Evolutionary conservation across 2,888 invertebrate genomes (phyloP).

Genomic region (Epistrophella euchroma): DNA sequence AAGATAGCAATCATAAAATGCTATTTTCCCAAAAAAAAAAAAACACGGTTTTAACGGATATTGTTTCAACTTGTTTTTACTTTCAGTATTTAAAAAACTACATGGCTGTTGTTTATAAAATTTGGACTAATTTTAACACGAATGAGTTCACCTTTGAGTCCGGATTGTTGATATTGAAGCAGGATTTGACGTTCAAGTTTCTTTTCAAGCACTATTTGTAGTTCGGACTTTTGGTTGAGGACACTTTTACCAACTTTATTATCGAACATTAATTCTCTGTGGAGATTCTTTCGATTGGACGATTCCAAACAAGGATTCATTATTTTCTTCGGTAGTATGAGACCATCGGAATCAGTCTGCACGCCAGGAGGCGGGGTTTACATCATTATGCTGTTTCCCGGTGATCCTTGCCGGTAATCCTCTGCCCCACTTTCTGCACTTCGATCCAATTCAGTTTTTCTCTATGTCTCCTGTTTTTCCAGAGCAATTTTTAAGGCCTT

Average conservation of each 20-base stretch:
- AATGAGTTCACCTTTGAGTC: constrained; percentile 82
- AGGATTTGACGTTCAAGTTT: constrained; percentile 92
- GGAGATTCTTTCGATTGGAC: constrained; percentile 92
- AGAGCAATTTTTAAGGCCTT: constrained; percentile 75
- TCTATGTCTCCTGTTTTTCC: constrained; percentile 66
- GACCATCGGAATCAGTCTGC: constrained; percentile 87
- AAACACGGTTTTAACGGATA: too few species aligned
- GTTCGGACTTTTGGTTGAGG: constrained; percentile 95
- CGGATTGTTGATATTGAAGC: constrained; percentile 78
- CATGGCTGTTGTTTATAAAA: too few species aligned
- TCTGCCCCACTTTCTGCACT: constrained; percentile 54
- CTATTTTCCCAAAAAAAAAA: too few species aligned
- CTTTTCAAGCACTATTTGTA: constrained; percentile 93
- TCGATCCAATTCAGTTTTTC: constrained; percentile 73
- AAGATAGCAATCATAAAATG: too few species aligned
- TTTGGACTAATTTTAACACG: too few species aligned
- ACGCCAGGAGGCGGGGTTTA: constrained; percentile 83
- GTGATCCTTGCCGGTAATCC: constrained; percentile 56
- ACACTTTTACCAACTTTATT: constrained; percentile 96
- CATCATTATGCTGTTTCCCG: constrained; percentile 78
- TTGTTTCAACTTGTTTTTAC: too few species aligned
- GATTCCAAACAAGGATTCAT: constrained; percentile 94
- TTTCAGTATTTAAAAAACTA: too few species aligned
- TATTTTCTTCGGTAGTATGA: constrained; percentile 94
- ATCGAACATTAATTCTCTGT: constrained; percentile 94